Percentiles rank a stretch among this genome's conserved stretches.
These are phyloP conservation scores for Valencia hispanica DNA, from an alignment of 2,797 vertebrate genomes.

Conservation along the genomic window DNA sequence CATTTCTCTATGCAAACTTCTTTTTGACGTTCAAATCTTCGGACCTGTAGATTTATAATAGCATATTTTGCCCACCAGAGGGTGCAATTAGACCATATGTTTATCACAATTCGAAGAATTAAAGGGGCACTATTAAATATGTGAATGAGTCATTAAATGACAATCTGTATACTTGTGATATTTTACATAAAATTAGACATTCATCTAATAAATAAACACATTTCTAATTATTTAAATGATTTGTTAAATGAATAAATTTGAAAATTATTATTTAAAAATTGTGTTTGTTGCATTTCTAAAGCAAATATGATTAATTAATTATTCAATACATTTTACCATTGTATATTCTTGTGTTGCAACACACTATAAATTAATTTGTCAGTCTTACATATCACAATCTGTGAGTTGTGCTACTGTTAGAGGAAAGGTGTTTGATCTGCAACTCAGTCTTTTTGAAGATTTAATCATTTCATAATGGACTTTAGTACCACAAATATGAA, in stretches of 20 bases:
- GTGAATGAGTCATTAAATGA: background rate
- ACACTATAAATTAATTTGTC: background rate
- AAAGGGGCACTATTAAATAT: background rate
- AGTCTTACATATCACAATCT: no score
- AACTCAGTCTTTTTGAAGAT: background rate
- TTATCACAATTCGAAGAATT: background rate
- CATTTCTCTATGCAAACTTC: background rate
- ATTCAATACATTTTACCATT: background rate
- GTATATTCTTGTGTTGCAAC: background rate
- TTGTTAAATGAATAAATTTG: background rate
- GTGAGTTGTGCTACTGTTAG: no score
- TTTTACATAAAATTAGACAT: background rate
- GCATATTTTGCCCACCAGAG: constrained; percentile 34
- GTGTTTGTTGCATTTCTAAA: background rate
- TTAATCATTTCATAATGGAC: background rate
- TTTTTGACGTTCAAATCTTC: background rate
- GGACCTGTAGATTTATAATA: background rate
- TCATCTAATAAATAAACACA: background rate
- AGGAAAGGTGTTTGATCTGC: no score
- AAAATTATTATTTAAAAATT: background rate
- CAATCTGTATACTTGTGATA: background rate
- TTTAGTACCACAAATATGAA: no score
- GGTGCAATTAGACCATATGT: background rate
- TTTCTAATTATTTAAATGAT: background rate
- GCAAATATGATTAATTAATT: background rate